These are phyloP conservation scores for Amiota mariae DNA, from an alignment of 2,888 invertebrate species.

Conservation along the genomic window DNA sequence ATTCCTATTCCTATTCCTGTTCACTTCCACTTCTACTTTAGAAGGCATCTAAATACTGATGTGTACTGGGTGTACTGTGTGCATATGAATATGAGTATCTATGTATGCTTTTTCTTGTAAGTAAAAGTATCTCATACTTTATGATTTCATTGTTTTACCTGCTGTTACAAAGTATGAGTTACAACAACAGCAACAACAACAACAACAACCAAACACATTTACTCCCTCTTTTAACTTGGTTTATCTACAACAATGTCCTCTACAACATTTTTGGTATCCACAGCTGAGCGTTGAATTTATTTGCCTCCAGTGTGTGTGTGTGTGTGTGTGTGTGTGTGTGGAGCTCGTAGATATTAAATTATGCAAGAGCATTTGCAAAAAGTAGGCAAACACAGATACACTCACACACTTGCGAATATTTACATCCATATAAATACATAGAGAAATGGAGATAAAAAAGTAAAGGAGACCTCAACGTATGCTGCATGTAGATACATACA, in stretches of 20 bases:
- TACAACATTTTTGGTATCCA: no score
- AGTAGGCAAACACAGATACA: slow-evolving; percentile 18
- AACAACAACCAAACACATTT: no score
- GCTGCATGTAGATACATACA: no score
- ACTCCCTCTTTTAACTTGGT: no score
- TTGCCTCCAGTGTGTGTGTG: slow-evolving; percentile 28
- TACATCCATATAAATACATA: no score
- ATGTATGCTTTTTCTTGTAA: not conserved
- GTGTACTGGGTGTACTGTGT: no score
- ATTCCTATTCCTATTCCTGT: not conserved
- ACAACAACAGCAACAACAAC: no score
- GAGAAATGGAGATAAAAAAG: no score
- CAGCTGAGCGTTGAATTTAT: slow-evolving; percentile 30
- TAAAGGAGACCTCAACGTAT: no score
- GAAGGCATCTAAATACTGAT: no score
- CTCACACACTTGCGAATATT: not conserved
- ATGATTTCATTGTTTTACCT: slow-evolving; percentile 18
- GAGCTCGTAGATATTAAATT: slow-evolving; percentile 31
- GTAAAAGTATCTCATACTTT: slow-evolving; percentile 20
- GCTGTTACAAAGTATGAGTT: not conserved
- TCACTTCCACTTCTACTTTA: not conserved
- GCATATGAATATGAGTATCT: no score
- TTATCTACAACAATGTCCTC: no score
- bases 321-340: slow-evolving; percentile 7
- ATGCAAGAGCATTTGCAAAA: slow-evolving; percentile 31